These are phyloP conservation scores for Microcebus jonahi DNA, from an alignment of 2,113 vertebrate species.

Conservation along the genomic window DNA sequence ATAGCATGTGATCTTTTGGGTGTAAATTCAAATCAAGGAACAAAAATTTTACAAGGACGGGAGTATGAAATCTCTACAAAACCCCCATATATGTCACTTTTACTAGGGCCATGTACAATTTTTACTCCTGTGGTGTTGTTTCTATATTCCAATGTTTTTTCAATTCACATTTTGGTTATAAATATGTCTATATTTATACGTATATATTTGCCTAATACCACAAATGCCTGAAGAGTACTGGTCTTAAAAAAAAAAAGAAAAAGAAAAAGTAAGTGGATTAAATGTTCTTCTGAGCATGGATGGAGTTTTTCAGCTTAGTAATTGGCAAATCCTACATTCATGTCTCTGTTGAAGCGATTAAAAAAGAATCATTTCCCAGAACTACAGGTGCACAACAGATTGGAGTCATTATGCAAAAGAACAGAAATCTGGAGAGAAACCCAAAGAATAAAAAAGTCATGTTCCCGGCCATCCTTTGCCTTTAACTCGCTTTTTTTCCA, in stretches of 20 bases:
- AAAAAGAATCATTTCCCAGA: constrained; percentile 80
- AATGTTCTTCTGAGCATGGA: constrained; percentile 65
- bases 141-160: not conserved
- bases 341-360: constrained; percentile 76
- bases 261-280: constrained; percentile 69
- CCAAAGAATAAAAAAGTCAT: constrained; percentile 46
- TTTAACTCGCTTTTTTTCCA: constrained; percentile 8
- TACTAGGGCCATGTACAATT: not conserved
- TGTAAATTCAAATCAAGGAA: not conserved
- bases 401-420: constrained; percentile 64
- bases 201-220: not conserved
- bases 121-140: not conserved
- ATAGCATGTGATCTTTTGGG: not conserved
- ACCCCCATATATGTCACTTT: not conserved
- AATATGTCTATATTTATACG: not conserved
- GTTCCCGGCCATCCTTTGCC: constrained; percentile 52
- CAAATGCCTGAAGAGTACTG: not conserved
- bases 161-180: not conserved
- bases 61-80: not conserved
- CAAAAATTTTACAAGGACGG: not conserved
- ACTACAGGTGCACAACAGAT: constrained; percentile 83
- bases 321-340: constrained; percentile 67
- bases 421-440: constrained; percentile 72
- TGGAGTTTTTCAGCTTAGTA: constrained; percentile 72
- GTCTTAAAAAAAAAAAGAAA: not conserved